Conservation (phyloP, 2,797 vertebrate species). For the Gymnoscopelus braueri region DNA sequence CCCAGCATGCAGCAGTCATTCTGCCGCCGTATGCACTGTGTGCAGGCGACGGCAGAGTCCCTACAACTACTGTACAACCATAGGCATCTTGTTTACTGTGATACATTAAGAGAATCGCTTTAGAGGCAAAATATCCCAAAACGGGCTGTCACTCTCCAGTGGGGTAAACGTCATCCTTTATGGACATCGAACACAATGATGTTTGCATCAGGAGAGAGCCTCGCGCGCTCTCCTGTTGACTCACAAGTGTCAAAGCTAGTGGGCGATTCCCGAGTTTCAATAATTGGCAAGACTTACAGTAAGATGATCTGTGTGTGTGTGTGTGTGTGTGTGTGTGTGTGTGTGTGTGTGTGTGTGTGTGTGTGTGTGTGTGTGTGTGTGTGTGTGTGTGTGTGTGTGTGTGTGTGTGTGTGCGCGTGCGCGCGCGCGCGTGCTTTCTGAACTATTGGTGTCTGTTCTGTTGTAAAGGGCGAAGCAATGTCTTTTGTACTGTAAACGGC, state of each 20-base stretch:
- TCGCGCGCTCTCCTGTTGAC: slow-evolving; percentile 56
- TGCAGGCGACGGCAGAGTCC: slow-evolving; percentile 26
- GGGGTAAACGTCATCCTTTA: slow-evolving; percentile 70
- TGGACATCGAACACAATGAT: slow-evolving; percentile 72
- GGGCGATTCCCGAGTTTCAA: slow-evolving; percentile 67
- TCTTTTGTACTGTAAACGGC: slow-evolving; percentile 76
- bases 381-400: too few relatives aligned
- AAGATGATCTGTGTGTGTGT: slow-evolving; percentile 53
- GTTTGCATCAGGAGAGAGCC: slow-evolving; percentile 53
- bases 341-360: too few relatives aligned
- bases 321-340: too few relatives aligned
- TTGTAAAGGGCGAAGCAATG: slow-evolving; percentile 65
- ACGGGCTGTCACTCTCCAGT: slow-evolving; percentile 65
- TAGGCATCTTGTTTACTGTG: slow-evolving; percentile 62
- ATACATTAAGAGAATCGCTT: slow-evolving; percentile 55
- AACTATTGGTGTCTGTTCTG: slow-evolving; percentile 66
- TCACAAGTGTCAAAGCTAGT: slow-evolving; percentile 64
- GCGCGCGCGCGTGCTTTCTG: slow-evolving; percentile 56
- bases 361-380: too few relatives aligned
- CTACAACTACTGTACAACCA: slow-evolving; percentile 20
- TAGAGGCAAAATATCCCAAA: slow-evolving; percentile 42
- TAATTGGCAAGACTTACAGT: slow-evolving; percentile 69
- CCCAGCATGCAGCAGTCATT: slow-evolving; percentile 23
- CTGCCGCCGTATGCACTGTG: slow-evolving; percentile 38
- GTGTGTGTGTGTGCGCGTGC: not conserved